Evolutionary conservation across 2,113 vertebrate genomes (phyloP).

Genomic region (Puntigrus tetrazona): DNA sequence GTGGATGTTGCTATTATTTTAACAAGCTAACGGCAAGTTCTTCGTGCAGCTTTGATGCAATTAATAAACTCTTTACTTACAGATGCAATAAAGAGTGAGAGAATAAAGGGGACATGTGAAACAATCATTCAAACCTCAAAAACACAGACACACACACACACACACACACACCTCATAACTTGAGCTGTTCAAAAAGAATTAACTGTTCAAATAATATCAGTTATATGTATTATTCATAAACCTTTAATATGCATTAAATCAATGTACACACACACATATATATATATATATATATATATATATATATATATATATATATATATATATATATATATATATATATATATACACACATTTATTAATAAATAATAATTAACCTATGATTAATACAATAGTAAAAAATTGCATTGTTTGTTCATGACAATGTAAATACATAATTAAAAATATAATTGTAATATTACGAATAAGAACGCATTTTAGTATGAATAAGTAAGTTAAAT

Average conservation of each 20-base stretch:
- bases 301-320: no score
- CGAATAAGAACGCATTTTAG: no score
- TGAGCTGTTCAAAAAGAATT: neutral
- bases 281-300: no score
- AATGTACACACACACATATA: no score
- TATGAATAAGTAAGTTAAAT: no score
- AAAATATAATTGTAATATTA: no score
- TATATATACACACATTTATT: no score
- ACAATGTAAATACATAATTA: no score
- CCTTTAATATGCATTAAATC: no score
- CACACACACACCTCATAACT: neutral
- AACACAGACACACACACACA: neutral
- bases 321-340: no score
- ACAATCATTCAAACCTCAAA: neutral
- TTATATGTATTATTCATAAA: no score
- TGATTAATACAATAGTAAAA: neutral
- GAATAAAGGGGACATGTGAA: neutral
- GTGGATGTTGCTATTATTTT: neutral
- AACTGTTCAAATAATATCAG: neutral
- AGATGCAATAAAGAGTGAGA: neutral
- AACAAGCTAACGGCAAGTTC: neutral
- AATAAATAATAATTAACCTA: no score
- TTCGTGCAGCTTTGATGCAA: neutral
- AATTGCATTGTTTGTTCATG: neutral
- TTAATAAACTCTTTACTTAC: neutral